phyloP scores from a whole-genome alignment of 2,797 vertebrate species.

The Benthosema pterotum region DNA sequence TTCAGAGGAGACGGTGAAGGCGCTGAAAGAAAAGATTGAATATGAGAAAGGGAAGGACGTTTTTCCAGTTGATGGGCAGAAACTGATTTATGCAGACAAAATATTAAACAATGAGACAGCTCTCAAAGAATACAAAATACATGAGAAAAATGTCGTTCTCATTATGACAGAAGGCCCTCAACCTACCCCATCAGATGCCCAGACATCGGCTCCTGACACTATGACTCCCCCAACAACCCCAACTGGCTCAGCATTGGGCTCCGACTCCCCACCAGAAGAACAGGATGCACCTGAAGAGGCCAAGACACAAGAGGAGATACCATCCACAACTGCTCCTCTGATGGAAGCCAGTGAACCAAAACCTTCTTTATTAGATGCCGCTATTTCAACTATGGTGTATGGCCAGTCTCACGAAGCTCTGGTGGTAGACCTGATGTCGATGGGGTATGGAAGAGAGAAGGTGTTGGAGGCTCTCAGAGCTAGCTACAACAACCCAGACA shows the following conservation, averaged over 20 bases:
- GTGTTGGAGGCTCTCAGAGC: constrained; percentile 93
- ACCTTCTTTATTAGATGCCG: constrained; percentile 92
- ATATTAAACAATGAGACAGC: constrained; percentile 92
- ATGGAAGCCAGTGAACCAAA: constrained; percentile 68
- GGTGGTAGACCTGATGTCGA: constrained; percentile 98
- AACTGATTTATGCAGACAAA: constrained; percentile 98
- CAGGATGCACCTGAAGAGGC: constrained; percentile 70
- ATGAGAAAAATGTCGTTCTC: constrained; percentile 97
- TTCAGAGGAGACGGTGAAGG: constrained; percentile 76
- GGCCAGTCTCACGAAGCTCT: constrained; percentile 95
- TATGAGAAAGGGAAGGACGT: constrained; percentile 91
- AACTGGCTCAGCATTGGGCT: constrained; percentile 62
- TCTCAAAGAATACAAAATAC: constrained; percentile 96
- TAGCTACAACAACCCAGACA: constrained; percentile 98
- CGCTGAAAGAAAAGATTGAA: constrained; percentile 94
- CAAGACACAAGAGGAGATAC: constrained; percentile 52
- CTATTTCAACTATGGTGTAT: constrained; percentile 94
- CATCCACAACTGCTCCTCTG: too few relatives aligned
- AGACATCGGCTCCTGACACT: constrained; percentile 1
- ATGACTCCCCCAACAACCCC: constrained; percentile 64
- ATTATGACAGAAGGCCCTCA: constrained; percentile 98
- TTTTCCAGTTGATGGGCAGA: constrained; percentile 92
- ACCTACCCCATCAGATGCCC: constrained; percentile 71
- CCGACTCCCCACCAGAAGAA: constrained; percentile 70
- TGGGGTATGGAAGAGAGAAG: constrained; percentile 91